These are phyloP conservation scores for Drosophila virilis DNA, from an alignment of 1,140 invertebrate species.

Conservation along the genomic window DNA sequence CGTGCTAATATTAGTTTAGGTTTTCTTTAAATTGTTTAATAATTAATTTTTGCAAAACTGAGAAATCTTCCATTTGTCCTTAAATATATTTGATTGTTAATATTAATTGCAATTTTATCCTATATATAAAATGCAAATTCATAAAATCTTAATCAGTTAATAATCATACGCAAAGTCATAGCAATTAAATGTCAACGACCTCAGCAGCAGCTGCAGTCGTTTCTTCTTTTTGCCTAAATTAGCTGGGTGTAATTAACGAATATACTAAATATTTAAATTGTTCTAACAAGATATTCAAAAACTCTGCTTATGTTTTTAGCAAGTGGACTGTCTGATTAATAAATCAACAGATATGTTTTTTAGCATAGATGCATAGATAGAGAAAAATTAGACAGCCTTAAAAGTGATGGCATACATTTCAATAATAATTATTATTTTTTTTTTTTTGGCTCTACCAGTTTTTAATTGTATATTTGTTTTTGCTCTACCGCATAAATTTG, in stretches of 20 bases:
- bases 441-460: constrained; percentile 33
- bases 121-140: constrained; percentile 33
- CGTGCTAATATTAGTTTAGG: constrained; percentile 15
- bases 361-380: constrained; percentile 48
- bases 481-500: constrained; percentile 61
- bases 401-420: constrained; percentile 53
- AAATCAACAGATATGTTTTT: constrained; percentile 39
- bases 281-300: constrained; percentile 53
- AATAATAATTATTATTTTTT: constrained; percentile 17
- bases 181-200: constrained; percentile 14
- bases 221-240: constrained; percentile 38
- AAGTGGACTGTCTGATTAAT: constrained; percentile 47
- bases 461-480: constrained; percentile 33
- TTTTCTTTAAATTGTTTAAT: constrained; percentile 38
- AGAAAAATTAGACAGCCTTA: constrained; percentile 40
- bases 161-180: constrained; percentile 46
- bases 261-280: constrained; percentile 51
- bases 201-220: neutral
- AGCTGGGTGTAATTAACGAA: constrained; percentile 35
- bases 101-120: constrained; percentile 13
- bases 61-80: constrained; percentile 31
- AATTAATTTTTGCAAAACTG: constrained; percentile 9
- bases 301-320: constrained; percentile 19
- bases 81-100: constrained; percentile 5
- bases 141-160: constrained; percentile 37